phyloP scores from a whole-genome alignment of 2,113 vertebrate species.

The Neomonachus schauinslandi region DNA sequence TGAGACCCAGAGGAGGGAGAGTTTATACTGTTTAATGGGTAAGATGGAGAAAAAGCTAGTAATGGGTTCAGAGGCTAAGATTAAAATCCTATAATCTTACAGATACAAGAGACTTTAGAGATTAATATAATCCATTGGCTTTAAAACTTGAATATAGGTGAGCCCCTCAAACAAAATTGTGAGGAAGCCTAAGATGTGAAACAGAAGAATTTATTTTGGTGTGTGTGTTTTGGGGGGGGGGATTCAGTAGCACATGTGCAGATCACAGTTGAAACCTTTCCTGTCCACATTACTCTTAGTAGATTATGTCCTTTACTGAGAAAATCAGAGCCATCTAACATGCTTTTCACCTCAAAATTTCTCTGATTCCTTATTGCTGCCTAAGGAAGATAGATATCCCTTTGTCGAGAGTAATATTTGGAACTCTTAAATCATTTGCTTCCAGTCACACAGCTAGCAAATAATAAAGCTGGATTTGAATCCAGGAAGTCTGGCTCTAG shows the following conservation, averaged over 20 bases:
- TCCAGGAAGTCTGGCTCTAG: not conserved
- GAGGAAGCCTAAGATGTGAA: not conserved
- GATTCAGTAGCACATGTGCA: not conserved
- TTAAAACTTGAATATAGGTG: not conserved
- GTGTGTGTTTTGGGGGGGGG: not conserved
- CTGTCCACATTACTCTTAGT: not conserved
- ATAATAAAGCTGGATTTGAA: not conserved
- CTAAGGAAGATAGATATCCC: not conserved
- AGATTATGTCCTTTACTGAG: constrained; percentile 3
- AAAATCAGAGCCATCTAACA: constrained; percentile 17
- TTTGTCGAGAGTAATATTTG: constrained; percentile 35
- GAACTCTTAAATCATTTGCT: not conserved
- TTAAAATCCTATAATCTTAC: not conserved
- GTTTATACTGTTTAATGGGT: not conserved
- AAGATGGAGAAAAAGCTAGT: not conserved
- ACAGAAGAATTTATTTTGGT: not conserved
- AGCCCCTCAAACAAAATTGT: not conserved
- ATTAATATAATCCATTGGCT: not conserved
- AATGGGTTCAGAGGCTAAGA: constrained; percentile 49
- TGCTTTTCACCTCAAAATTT: constrained; percentile 11
- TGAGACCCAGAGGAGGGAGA: not conserved
- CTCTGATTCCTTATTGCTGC: not conserved
- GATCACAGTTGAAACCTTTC: not conserved
- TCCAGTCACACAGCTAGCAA: not conserved
- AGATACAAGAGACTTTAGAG: not conserved